Conservation (phyloP, 1,140 invertebrate species). For the Bombus turneri region DNA sequence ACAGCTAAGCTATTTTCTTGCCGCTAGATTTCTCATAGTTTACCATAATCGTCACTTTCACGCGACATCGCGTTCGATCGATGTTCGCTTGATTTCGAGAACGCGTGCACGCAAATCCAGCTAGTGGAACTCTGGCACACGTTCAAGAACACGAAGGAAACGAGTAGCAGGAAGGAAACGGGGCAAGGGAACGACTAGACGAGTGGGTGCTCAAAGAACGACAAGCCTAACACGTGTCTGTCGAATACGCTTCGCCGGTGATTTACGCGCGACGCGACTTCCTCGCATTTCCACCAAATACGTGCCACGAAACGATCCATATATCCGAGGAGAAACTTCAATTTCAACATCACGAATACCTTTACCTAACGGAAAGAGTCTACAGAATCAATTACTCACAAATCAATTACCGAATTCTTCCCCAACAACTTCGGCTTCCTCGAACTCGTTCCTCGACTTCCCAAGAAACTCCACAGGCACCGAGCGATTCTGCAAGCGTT, state of each 20-base stretch:
- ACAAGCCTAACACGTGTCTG: conserved; percentile 61
- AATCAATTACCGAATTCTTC: no score
- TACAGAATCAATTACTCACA: neutral
- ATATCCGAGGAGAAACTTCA: no score
- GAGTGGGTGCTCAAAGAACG: conserved; percentile 47
- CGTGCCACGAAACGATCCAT: neutral
- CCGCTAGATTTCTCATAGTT: neutral
- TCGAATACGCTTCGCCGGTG: conserved; percentile 56
- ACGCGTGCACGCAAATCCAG: conserved; percentile 2
- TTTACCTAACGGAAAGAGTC: no score
- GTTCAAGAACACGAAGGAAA: conserved; percentile 38
- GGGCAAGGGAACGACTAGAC: neutral
- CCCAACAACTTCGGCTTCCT: no score
- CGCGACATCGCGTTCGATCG: neutral
- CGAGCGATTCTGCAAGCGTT: neutral
- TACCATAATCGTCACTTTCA: neutral
- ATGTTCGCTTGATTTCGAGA: neutral
- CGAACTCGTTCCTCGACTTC: no score
- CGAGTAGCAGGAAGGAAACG: neutral
- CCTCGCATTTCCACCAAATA: neutral
- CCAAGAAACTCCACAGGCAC: neutral
- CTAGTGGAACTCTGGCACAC: conserved; percentile 4
- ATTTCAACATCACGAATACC: neutral
- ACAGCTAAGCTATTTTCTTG: no score
- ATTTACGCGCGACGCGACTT: conserved; percentile 44